Conservation (phyloP, 2,888 invertebrate species). For the Apotomis turbidana region DNA sequence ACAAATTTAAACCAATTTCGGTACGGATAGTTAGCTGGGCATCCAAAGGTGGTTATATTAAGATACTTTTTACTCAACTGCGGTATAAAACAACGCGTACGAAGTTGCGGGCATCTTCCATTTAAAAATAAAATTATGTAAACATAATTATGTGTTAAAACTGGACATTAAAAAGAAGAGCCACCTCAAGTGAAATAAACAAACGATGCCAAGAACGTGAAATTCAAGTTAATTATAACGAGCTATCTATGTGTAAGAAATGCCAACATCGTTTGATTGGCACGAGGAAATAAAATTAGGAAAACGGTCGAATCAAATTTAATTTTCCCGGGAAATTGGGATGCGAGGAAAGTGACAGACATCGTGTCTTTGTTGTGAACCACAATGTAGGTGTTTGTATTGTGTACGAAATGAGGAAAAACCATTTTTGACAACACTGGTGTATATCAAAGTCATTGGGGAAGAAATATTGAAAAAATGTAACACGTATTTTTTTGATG, state of each 20-base stretch:
- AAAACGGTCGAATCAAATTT: constrained; percentile 2
- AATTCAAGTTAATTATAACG: not conserved
- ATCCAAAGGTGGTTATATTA: too few relatives aligned
- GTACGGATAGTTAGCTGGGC: too few relatives aligned
- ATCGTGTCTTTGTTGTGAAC: not conserved
- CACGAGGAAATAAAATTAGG: not conserved
- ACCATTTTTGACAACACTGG: constrained; percentile 5
- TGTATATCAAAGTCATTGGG: constrained; percentile 16
- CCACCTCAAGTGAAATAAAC: not conserved
- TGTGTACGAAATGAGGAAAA: constrained; percentile 20
- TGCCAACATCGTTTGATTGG: not conserved
- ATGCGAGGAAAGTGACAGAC: not conserved
- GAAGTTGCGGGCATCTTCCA: too few relatives aligned
- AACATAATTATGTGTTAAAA: too few relatives aligned
- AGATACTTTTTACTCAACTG: too few relatives aligned
- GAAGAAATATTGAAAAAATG: constrained; percentile 14
- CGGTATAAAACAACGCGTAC: too few relatives aligned
- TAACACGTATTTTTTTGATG: constrained; percentile 15
- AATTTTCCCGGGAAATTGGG: constrained; percentile 11
- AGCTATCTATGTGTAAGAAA: not conserved
- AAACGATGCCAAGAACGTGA: too few relatives aligned
- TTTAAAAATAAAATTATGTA: too few relatives aligned
- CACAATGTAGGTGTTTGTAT: constrained; percentile 18
- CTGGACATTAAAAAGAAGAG: not conserved
- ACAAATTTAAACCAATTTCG: too few relatives aligned